Evolutionary conservation across 2,113 vertebrate species (phyloP).

Genomic region (Pogona vitticeps): DNA sequence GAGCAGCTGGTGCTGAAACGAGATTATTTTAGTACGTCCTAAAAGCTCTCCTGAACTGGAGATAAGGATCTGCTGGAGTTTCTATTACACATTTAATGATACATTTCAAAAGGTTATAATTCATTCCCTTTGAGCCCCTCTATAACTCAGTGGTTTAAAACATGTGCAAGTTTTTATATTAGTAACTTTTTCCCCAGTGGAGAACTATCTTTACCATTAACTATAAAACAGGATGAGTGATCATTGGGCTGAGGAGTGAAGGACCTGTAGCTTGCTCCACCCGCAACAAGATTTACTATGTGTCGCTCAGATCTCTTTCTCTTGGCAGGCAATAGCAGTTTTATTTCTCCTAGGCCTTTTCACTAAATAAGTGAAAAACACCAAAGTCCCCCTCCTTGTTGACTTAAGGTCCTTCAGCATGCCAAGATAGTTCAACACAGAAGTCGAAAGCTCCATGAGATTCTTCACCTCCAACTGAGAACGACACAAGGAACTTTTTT

Average conservation of each 20-base stretch:
- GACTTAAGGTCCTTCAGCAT: no score
- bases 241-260: not conserved
- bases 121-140: not conserved
- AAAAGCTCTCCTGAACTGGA: constrained; percentile 3
- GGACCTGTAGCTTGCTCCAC: no score
- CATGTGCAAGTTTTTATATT: not conserved
- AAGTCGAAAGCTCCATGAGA: no score
- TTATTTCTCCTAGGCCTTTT: not conserved
- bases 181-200: not conserved
- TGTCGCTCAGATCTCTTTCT: no score
- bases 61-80: not conserved
- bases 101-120: constrained; percentile 17
- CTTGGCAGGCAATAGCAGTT: no score
- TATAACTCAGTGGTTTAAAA: constrained; percentile 14
- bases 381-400: no score
- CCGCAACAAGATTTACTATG: no score
- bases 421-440: no score
- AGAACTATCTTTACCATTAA: not conserved
- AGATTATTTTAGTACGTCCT: constrained; percentile 26
- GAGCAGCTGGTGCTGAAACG: constrained; percentile 16
- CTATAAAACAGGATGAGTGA: not conserved
- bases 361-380: no score
- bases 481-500: no score
- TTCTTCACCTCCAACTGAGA: no score
- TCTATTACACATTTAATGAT: constrained; percentile 17